Conservation (phyloP, 2,888 invertebrate species). For the Tetropium fuscum region DNA sequence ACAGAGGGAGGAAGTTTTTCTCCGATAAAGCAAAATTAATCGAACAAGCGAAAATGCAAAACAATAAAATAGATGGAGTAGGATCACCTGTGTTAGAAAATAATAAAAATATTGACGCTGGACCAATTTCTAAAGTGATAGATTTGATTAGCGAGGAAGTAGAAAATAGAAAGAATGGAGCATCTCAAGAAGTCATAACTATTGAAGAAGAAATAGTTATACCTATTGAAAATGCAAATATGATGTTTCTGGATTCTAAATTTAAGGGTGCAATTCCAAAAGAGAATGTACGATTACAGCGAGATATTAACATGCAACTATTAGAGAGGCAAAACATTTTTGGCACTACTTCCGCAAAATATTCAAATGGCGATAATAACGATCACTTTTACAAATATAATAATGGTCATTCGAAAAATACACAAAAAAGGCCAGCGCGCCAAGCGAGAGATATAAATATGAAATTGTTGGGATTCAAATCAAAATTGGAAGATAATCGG, state of each 20-base stretch:
- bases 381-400: background rate
- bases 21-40: slow-evolving; percentile 41
- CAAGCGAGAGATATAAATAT: slow-evolving; percentile 32
- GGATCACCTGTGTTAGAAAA: slow-evolving; percentile 31
- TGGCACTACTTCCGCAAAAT: background rate
- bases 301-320: slow-evolving; percentile 47
- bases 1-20: slow-evolving; percentile 36
- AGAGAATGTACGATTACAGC: slow-evolving; percentile 24
- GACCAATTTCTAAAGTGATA: slow-evolving; percentile 22
- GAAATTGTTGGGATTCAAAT: slow-evolving; percentile 28
- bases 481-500: slow-evolving; percentile 32
- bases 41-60: slow-evolving; percentile 36
- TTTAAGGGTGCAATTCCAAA: slow-evolving; percentile 29
- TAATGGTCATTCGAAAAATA: background rate
- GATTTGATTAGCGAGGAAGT: slow-evolving; percentile 49
- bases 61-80: slow-evolving; percentile 35
- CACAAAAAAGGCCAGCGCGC: background rate
- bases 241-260: slow-evolving; percentile 44
- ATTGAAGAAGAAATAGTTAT: slow-evolving; percentile 56
- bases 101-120: slow-evolving; percentile 10
- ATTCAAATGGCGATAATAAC: slow-evolving; percentile 7
- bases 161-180: slow-evolving; percentile 54
- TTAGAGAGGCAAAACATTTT: slow-evolving; percentile 26
- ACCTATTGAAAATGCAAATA: slow-evolving; percentile 51
- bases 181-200: slow-evolving; percentile 50